These are phyloP conservation scores for Picus viridis DNA, from an alignment of 2,797 vertebrate species.

Conservation along the genomic window DNA sequence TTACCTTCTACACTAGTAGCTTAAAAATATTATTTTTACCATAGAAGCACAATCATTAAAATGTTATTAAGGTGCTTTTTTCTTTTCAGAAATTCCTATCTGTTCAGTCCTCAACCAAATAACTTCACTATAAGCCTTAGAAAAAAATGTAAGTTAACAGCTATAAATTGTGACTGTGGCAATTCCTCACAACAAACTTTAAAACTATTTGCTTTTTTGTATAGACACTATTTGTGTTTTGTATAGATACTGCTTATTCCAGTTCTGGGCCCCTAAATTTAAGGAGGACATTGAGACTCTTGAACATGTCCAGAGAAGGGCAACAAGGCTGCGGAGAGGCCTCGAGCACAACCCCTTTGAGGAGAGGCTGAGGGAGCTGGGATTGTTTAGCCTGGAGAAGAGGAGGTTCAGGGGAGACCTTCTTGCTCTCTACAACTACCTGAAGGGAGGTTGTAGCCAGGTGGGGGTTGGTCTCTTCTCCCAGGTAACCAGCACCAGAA, in stretches of 20 bases:
- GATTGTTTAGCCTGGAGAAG: too few species aligned
- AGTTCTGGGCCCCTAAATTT: too few species aligned
- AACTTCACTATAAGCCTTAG: not conserved
- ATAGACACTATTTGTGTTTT: not conserved
- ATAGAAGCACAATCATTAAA: not conserved
- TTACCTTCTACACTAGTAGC: not conserved
- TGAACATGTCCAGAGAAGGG: too few species aligned
- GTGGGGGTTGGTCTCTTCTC: too few species aligned
- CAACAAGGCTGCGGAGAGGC: too few species aligned
- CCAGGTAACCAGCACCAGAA: too few species aligned
- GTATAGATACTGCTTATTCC: not conserved
- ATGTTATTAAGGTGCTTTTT: not conserved
- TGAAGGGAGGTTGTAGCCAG: too few species aligned
- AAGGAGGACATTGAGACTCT: too few species aligned
- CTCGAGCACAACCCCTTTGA: too few species aligned
- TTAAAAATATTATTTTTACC: not conserved
- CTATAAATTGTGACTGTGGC: not conserved
- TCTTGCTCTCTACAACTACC: too few species aligned
- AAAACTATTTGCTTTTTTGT: not conserved
- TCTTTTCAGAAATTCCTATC: not conserved
- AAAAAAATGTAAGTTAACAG: not conserved
- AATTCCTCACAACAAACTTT: not conserved
- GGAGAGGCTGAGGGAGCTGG: too few species aligned
- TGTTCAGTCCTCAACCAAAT: not conserved
- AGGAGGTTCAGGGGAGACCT: too few species aligned